phyloP scores from a whole-genome alignment of 2,888 invertebrate genomes.

The Gymnoscelis rufifasciata region DNA sequence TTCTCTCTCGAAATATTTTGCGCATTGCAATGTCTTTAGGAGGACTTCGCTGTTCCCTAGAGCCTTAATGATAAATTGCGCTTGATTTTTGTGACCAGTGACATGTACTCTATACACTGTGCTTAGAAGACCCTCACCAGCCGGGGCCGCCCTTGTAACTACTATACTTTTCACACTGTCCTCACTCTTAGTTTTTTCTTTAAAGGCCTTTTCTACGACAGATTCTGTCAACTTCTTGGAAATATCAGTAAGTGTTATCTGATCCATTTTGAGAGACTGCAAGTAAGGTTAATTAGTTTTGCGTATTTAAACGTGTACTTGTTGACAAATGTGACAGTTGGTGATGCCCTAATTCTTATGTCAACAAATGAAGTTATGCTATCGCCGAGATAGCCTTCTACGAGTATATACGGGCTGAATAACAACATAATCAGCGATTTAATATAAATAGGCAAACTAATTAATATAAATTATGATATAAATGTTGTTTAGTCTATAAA shows the following conservation, averaged over 20 bases:
- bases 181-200: conserved; percentile 40
- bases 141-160: conserved; percentile 41
- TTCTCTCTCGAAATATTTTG: conserved; percentile 43
- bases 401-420: too few species aligned
- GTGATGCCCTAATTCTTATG: background rate
- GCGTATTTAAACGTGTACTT: conserved; percentile 26
- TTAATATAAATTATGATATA: background rate
- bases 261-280: conserved; percentile 34
- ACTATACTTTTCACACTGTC: conserved; percentile 36
- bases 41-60: conserved; percentile 38
- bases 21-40: conserved; percentile 36
- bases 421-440: too few species aligned
- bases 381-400: too few species aligned
- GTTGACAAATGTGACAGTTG: conserved; percentile 14
- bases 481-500: background rate
- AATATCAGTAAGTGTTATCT: conserved; percentile 36
- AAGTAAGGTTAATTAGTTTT: background rate
- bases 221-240: conserved; percentile 43
- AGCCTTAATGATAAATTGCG: conserved; percentile 46
- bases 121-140: conserved; percentile 49
- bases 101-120: conserved; percentile 47
- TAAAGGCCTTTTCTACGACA: conserved; percentile 42
- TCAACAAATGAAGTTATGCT: background rate
- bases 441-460: too few species aligned
- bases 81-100: conserved; percentile 29